Conservation (phyloP, 2,888 invertebrate genomes). For the Eilema depressum region DNA sequence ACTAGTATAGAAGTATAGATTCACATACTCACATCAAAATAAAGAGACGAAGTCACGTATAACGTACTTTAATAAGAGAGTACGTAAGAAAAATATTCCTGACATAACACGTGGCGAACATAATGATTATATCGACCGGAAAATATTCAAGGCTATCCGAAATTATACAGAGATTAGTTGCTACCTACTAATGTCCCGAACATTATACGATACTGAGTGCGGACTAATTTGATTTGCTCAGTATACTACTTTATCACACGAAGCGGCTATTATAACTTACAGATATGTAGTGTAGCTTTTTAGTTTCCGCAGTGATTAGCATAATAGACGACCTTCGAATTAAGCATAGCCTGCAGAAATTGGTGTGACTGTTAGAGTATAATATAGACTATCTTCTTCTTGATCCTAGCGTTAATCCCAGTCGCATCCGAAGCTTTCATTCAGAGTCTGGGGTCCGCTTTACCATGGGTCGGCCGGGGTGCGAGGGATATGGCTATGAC, state of each 20-base stretch:
- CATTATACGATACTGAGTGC: constrained; percentile 25
- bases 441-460: no score
- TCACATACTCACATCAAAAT: not conserved
- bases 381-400: no score
- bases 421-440: no score
- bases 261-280: not conserved
- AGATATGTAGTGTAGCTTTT: not conserved
- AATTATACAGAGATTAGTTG: constrained; percentile 47
- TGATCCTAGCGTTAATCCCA: no score
- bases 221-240: constrained; percentile 36
- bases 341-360: no score
- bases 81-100: constrained; percentile 19
- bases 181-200: constrained; percentile 44
- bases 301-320: no score
- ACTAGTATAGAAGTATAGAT: no score
- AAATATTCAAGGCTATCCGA: constrained; percentile 34
- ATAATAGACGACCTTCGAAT: no score
- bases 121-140: constrained; percentile 39
- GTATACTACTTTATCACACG: constrained; percentile 12
- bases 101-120: constrained; percentile 14
- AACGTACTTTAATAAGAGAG: not conserved
- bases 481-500: no score
- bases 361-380: no score
- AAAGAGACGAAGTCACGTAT: not conserved
- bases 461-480: no score